Base-by-base conservation (phyloP, 2,888 invertebrate species). In the Euspilapteryx auroguttella region DNA sequence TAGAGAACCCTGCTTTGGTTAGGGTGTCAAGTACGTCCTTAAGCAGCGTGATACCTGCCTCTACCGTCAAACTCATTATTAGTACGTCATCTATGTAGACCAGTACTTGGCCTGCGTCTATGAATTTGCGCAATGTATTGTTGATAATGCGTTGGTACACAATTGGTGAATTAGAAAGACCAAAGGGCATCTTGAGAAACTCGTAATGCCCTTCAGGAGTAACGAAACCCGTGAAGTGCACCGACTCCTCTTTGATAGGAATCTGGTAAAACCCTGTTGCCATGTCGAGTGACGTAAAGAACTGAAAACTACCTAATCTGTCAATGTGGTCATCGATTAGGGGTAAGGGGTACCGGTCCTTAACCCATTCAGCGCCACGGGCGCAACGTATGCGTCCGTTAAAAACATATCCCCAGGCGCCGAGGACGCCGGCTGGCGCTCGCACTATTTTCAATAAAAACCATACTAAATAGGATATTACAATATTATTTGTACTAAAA, bases 321-420 rank as follows among this genome's bases (percentile, higher is more conserved):
- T 51, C 47, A 2, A 49, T 25, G 12, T 41, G 42, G 21, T 48
- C 46, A 11, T 48, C 40, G 3, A 46, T 41, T 12, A 42, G n/a
- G 0, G 41, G 43, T 5, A 44, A 11, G n/a, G n/a, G n/a, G n/a
- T n/a, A n/a, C n/a, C n/a, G n/a, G n/a, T n/a, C n/a, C n/a, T n/a
- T n/a, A n/a, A n/a, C n/a, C n/a, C n/a, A n/a, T n/a, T n/a, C n/a
- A n/a, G n/a, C n/a, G n/a, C n/a, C n/a, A n/a, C n/a, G n/a, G n/a
- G n/a, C n/a, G n/a, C n/a, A n/a, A n/a, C n/a, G n/a, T n/a, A n/a
- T n/a, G n/a, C n/a, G n/a, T n/a, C n/a, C n/a, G n/a, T n/a, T n/a
- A n/a, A n/a, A n/a, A n/a, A n/a, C n/a, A n/a, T n/a, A n/a, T n/a
- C n/a, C n/a, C n/a, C n/a, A n/a, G n/a, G n/a, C n/a, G n/a, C n/a